These are phyloP conservation scores for Gadus macrocephalus DNA, from an alignment of 2,113 vertebrate species.

Conservation along the genomic window DNA sequence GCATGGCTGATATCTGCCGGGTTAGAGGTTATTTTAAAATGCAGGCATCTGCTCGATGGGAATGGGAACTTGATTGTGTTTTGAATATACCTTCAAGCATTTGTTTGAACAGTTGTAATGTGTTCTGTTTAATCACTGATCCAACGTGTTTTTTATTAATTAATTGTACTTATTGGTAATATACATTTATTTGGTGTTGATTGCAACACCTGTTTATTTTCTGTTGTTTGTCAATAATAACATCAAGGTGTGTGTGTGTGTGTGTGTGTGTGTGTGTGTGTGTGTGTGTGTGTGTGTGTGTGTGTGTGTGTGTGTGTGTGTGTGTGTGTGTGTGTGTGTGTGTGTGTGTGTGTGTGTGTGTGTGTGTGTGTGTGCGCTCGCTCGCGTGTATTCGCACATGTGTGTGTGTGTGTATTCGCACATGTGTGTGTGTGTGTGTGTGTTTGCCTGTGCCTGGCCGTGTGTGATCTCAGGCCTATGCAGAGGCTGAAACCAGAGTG, in stretches of 20 bases:
- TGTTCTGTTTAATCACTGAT: neutral
- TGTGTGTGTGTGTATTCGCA: constrained; percentile 18
- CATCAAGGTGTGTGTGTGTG: neutral
- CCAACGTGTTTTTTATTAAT: neutral
- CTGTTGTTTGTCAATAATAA: no score
- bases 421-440: constrained; percentile 46
- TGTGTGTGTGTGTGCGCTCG: neutral
- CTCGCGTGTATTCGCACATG: no score
- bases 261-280: neutral
- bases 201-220: no score
- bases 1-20: no score
- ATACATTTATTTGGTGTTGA: no score
- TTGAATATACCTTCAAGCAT: no score
- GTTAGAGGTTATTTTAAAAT: no score
- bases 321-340: constrained; percentile 1
- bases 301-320: neutral
- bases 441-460: constrained; percentile 32
- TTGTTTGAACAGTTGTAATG: neutral
- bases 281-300: no score
- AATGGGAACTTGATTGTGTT: no score
- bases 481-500: constrained; percentile 45
- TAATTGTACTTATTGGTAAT: no score
- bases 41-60: no score
- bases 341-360: neutral
- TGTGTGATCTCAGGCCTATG: constrained; percentile 65